Percentiles rank a stretch among this genome's conserved stretches.
These are phyloP conservation scores for Cololabis saira DNA, from an alignment of 2,113 vertebrate genomes.

Conservation along the genomic window DNA sequence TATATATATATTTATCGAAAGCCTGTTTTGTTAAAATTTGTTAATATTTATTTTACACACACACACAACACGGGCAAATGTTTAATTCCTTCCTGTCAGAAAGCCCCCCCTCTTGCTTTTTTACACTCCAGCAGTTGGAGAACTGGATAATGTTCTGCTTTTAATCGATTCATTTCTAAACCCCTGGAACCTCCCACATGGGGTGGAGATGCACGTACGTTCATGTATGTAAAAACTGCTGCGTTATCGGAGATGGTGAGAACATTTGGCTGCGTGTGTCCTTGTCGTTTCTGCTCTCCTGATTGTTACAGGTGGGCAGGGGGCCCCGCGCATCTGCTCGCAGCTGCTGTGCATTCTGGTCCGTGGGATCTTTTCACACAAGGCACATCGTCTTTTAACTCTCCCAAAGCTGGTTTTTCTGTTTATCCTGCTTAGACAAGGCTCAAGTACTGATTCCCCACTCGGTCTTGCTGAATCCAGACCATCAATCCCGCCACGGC, in stretches of 20 bases:
- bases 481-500: background rate
- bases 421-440: background rate
- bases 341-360: constrained; percentile 11
- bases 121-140: constrained; percentile 53
- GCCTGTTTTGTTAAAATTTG: constrained; percentile 32
- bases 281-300: constrained; percentile 1
- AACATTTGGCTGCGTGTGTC: constrained; percentile 1
- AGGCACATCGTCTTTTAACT: constrained; percentile 41
- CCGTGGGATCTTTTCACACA: constrained; percentile 17
- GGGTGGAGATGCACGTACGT: background rate
- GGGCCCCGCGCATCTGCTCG: background rate
- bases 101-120: constrained; percentile 17
- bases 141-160: background rate
- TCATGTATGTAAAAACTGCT: background rate
- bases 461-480: background rate
- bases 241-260: background rate
- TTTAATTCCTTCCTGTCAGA: constrained; percentile 18
- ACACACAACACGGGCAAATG: constrained; percentile 35
- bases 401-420: background rate
- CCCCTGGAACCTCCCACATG: too few relatives aligned
- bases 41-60: constrained; percentile 36
- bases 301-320: constrained; percentile 7
- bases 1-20: constrained; percentile 25
- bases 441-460: background rate
- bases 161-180: background rate